Conservation (phyloP, 2,113 vertebrate genomes). For the Gymnobelideus leadbeateri region DNA sequence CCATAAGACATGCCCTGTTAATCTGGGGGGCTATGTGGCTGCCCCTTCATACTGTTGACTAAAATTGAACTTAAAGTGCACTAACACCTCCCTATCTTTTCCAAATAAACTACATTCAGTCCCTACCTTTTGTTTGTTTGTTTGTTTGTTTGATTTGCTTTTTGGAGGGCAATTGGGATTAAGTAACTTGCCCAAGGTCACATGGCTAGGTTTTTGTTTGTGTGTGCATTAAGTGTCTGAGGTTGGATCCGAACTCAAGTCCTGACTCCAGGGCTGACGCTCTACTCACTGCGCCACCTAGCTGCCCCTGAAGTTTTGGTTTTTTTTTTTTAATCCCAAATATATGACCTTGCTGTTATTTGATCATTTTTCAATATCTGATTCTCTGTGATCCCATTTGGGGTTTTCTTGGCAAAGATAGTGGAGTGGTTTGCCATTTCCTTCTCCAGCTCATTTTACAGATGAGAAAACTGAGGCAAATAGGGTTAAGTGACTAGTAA, state of each 20-base stretch:
- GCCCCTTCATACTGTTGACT: neutral
- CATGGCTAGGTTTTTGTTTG: too few relatives aligned
- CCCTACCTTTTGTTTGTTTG: neutral
- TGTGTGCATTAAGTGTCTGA: too few relatives aligned
- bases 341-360: neutral
- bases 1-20: neutral
- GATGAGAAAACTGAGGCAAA: neutral
- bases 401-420: neutral
- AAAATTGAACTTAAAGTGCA: neutral
- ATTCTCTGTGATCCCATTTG: neutral
- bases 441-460: neutral
- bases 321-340: neutral
- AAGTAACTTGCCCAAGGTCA: too few relatives aligned
- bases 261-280: too few relatives aligned
- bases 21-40: neutral
- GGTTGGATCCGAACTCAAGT: too few relatives aligned
- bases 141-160: too few relatives aligned
- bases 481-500: neutral
- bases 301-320: too few relatives aligned
- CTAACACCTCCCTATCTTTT: too few relatives aligned
- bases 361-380: neutral
- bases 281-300: too few relatives aligned
- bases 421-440: neutral
- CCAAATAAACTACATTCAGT: neutral
- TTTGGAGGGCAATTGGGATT: too few relatives aligned